Base-by-base conservation (phyloP, 1,140 invertebrate genomes). In the Cyphomyrmex costatus region DNA sequence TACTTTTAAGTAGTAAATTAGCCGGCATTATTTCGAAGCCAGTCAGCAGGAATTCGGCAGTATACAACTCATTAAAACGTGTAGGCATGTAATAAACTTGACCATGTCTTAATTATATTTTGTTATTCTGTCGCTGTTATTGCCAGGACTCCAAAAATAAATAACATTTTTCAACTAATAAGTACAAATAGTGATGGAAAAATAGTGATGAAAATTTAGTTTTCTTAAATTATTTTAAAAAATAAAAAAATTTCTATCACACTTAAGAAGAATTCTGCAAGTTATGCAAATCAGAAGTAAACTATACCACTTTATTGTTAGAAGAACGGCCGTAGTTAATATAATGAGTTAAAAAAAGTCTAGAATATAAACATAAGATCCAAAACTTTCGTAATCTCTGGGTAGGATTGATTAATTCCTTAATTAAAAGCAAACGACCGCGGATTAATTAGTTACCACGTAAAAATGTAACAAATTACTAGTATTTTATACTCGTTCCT, bases 401-500 rank as follows among this genome's bases (percentile, higher is more conserved):
- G 12, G 0, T 8, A 2, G 30, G 19, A 53, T 70, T 71, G 16
- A 79, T 87, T 86, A 73, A 71, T 65, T 74, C n/a, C 19, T 79
- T 79, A 79, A 87, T 73, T 76, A 79, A 86, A 87, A 79, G 78
- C 85, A 87, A 74, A 85, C 82, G 70, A 27, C 19, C 63, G 14
- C 19, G 33, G 5, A 10, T n/a, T 86, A 87, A 86, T 86, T 78
- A 78, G 6, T 58, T 46, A 24, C 30, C 33, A 27, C 68, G 24
- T 63, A 7, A n/a, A 24, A 46, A n/a, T 42, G 56, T 76, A 46
- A 46, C 56, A 12, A 46, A 46, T 14, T 19, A n/a, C 3, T 24
- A 24, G 2, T 8, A 46, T 7, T 63, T 63, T 30, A 4, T 27
- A 5, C 27, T 73, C 19, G 1, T 36, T 36, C 33, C n/a, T 58